Evolutionary conservation across 2,113 vertebrate genomes (phyloP).

Genomic region (Glaucomys volans): DNA sequence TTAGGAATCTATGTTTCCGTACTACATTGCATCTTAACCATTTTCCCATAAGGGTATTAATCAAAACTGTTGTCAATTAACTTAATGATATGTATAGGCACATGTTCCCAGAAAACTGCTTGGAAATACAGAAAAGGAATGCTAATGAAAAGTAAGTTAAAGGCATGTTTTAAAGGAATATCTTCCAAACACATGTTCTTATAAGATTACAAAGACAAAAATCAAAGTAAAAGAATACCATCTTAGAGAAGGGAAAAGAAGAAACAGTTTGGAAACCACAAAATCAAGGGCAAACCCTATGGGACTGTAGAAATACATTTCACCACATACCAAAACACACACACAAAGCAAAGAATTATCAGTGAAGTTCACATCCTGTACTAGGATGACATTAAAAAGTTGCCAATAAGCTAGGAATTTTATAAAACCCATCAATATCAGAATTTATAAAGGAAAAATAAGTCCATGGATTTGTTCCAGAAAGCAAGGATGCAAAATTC

Average conservation of each 20-base stretch:
- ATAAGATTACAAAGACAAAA: neutral
- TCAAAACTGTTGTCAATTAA: neutral
- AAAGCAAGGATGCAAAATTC: neutral
- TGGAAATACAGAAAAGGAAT: neutral
- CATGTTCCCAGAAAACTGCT: neutral
- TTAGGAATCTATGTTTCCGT: neutral
- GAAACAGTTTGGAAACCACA: neutral
- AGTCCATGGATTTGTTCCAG: neutral
- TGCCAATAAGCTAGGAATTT: neutral
- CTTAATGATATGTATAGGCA: neutral
- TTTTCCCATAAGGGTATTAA: neutral
- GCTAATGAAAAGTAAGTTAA: neutral
- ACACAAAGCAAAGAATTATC: neutral
- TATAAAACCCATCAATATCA: neutral
- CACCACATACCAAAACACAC: neutral
- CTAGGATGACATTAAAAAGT: neutral
- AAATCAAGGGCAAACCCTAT: neutral
- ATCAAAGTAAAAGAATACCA: neutral
- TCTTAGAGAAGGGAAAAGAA: neutral
- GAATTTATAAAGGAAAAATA: neutral
- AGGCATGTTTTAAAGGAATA: neutral
- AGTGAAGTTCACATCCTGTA: neutral
- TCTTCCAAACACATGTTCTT: neutral
- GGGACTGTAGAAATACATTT: fast-evolving
- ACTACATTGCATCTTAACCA: neutral